Evolutionary conservation across 1,140 invertebrate species (phyloP).

Genomic region (Drosophila arawakana): DNA sequence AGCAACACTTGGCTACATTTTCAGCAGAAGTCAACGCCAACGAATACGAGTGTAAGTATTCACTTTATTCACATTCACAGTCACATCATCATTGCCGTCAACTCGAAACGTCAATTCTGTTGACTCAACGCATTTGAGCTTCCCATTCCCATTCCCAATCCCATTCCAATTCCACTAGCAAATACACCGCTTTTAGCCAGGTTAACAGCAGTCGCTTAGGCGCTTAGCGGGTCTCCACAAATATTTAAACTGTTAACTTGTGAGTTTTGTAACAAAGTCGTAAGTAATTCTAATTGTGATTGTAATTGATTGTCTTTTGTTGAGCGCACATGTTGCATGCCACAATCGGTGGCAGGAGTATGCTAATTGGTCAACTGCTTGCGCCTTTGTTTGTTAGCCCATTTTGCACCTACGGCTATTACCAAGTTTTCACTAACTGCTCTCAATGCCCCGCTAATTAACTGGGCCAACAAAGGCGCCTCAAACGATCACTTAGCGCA

Average conservation of each 20-base stretch:
- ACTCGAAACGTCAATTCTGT: constrained; percentile 78
- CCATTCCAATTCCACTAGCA: background rate
- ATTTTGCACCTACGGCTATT: constrained; percentile 63
- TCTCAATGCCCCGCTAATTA: constrained; percentile 77
- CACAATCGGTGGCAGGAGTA: constrained; percentile 7
- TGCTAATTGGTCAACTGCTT: constrained; percentile 75
- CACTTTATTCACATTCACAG: constrained; percentile 20
- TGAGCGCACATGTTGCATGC: constrained; percentile 13
- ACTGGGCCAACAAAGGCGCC: constrained; percentile 64
- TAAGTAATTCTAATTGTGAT: constrained; percentile 29
- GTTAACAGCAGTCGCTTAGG: constrained; percentile 25
- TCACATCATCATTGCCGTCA: constrained; percentile 61
- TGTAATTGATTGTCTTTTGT: constrained; percentile 72
- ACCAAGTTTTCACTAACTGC: constrained; percentile 62
- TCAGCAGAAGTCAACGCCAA: constrained; percentile 82
- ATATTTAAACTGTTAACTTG: constrained; percentile 52
- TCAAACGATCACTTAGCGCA: background rate
- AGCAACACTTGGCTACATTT: constrained; percentile 67
- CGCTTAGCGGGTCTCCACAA: constrained; percentile 48
- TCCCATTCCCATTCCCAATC: constrained; percentile 8
- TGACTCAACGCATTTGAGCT: constrained; percentile 74
- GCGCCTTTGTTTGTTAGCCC: constrained; percentile 69
- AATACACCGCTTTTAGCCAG: background rate
- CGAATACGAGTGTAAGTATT: constrained; percentile 30
- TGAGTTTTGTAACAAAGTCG: constrained; percentile 44